Base-by-base conservation (phyloP, 2,113 vertebrate species). In the Misgurnus anguillicaudatus region DNA sequence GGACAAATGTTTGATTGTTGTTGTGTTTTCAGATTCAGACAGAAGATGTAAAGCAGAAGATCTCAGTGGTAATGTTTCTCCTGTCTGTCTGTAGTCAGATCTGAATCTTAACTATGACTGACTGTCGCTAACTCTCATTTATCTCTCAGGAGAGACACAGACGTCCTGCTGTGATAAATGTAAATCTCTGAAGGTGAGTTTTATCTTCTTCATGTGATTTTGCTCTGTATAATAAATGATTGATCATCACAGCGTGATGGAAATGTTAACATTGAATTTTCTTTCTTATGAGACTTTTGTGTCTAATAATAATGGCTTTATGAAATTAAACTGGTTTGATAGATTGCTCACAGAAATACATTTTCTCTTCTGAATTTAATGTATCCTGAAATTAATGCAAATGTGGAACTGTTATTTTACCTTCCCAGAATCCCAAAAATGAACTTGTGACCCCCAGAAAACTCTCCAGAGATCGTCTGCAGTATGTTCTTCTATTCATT, bases 391-490 rank as follows among this genome's bases (percentile, higher is more conserved):
- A 38, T 36, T 5, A 53, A 70, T 17, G 21, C 19, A 17, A 6
- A 31, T 24, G 66, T 17, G 39, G 4, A 31, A 3, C 51, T 13
- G 9, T 86, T 60, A 69, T 6, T 88, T 79, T 78, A 16, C 24
- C 72, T 64, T 74, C 21, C 79, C 87, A 97, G 94, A 94, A 87
- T 31, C 89, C 89, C 21, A 90, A 82, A 60, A 84, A 76, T 63
- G 94, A 95, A 73, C 83, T 89, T 4, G 91, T 95, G 78, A 92
- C 87, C 19, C 95, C 95, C 3, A 90, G 89, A 78, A 92, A 63
- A 58, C 87, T 95, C 55, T 84, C 91, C 55, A 86, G 87, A 87
- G 93, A 91, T 79, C 88, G 91, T 2, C 89, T 93, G 17, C 82
- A 91, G 94, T 96, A 90, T 86, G 94, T 88, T 19, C 7, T 41